Evolutionary conservation across 1,140 invertebrate species (phyloP).

Genomic region (Sycophaga agraensis): DNA sequence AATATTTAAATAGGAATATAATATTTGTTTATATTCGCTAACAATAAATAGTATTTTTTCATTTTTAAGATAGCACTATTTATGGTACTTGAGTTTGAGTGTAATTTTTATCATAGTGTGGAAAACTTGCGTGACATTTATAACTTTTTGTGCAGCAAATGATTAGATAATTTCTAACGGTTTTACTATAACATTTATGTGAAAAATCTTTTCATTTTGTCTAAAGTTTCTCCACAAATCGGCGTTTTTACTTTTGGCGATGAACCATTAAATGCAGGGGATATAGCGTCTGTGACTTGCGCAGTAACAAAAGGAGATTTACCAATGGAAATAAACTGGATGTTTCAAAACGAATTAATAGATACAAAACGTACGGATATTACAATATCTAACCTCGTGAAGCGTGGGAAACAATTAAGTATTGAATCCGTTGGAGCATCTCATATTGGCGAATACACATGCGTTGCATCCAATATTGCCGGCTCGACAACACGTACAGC

Average conservation of each 20-base stretch:
- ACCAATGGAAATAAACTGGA: slow-evolving; percentile 70
- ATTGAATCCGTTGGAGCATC: slow-evolving; percentile 73
- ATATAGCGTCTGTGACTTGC: slow-evolving; percentile 69
- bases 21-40: too few relatives aligned
- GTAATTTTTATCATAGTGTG: too few relatives aligned
- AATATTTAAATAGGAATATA: too few relatives aligned
- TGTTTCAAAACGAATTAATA: slow-evolving; percentile 56
- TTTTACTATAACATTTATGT: too few relatives aligned
- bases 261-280: slow-evolving; percentile 71
- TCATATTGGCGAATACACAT: slow-evolving; percentile 77
- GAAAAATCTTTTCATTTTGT: too few relatives aligned
- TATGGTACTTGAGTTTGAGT: too few relatives aligned
- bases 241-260: slow-evolving; percentile 69
- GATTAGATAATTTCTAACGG: too few relatives aligned
- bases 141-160: too few relatives aligned
- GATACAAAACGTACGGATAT: slow-evolving; percentile 45
- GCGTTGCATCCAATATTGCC: slow-evolving; percentile 73
- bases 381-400: slow-evolving; percentile 59
- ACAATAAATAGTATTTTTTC: too few relatives aligned
- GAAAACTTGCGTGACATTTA: too few relatives aligned
- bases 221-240: slow-evolving; percentile 64
- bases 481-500: slow-evolving; percentile 70
- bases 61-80: too few relatives aligned
- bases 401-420: slow-evolving; percentile 61
- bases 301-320: slow-evolving; percentile 71